These are phyloP conservation scores for Cydia strobilella DNA, from an alignment of 1,140 invertebrate species.

Conservation along the genomic window DNA sequence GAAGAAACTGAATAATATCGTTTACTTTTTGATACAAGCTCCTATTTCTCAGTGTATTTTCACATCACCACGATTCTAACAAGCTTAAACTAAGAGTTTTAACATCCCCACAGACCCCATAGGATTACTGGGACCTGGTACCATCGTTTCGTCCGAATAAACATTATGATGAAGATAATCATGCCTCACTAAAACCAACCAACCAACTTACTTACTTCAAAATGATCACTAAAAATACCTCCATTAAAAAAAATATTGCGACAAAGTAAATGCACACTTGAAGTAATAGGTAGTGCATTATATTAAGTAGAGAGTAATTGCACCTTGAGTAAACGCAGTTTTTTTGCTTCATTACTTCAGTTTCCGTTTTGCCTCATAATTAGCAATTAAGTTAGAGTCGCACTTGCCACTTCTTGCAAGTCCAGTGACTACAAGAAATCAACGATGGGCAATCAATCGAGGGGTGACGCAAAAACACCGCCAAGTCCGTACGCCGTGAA, in stretches of 20 bases:
- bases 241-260: too few relatives aligned
- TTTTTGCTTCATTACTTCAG: conserved; percentile 12
- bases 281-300: not conserved
- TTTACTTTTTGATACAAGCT: not conserved
- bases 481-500: conserved; percentile 14
- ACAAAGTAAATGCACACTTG: too few relatives aligned
- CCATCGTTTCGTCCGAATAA: too few relatives aligned
- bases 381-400: conserved; percentile 25
- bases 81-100: too few relatives aligned
- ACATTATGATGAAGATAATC: too few relatives aligned
- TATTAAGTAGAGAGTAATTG: not conserved
- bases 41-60: too few relatives aligned
- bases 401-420: conserved; percentile 26
- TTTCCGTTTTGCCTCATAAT: conserved; percentile 28
- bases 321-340: conserved; percentile 3
- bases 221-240: too few relatives aligned
- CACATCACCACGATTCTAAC: too few relatives aligned
- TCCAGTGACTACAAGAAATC: conserved; percentile 25
- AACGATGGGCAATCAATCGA: conserved; percentile 28
- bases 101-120: too few relatives aligned
- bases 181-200: too few relatives aligned
- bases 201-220: too few relatives aligned
- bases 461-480: conserved; percentile 20
- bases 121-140: too few relatives aligned
- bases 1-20: not conserved